A percentile compares a stretch with the other conserved stretches of the same genome.
Evolutionary conservation across 2,797 vertebrate genomes (phyloP).

Genomic region (Odontamblyopus lacepedii): DNA sequence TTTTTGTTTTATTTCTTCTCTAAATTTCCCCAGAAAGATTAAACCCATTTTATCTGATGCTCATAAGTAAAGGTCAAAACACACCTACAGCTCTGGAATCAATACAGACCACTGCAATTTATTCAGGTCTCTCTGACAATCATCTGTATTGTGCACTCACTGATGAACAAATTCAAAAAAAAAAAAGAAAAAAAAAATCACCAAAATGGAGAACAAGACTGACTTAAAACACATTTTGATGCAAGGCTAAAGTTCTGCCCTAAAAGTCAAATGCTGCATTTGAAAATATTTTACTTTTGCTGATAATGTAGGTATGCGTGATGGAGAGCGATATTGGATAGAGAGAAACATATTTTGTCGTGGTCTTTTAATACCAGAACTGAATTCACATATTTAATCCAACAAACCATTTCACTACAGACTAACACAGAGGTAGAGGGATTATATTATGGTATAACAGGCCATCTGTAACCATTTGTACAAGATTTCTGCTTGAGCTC

Average conservation of each 20-base stretch:
- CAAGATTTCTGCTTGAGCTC: conserved; percentile 27
- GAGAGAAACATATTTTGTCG: neutral
- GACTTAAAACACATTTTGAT: neutral
- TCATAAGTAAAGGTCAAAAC: conserved; percentile 68
- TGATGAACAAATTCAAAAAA: too few relatives aligned
- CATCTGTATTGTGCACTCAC: too few relatives aligned
- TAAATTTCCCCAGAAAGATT: conserved; percentile 50
- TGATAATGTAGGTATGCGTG: neutral
- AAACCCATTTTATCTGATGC: conserved; percentile 64
- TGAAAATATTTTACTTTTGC: neutral
- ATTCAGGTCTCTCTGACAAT: neutral
- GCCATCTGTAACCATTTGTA: conserved; percentile 44
- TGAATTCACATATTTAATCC: conserved; percentile 1
- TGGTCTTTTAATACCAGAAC: neutral
- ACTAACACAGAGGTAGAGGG: conserved; percentile 29
- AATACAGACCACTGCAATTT: conserved; percentile 3
- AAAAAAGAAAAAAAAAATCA: too few relatives aligned
- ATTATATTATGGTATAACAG: conserved; percentile 28
- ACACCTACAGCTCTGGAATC: conserved; percentile 27
- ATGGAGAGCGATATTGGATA: neutral
- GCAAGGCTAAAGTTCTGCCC: neutral
- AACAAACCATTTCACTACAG: conserved; percentile 10
- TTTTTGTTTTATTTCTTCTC: conserved; percentile 43
- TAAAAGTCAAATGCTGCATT: neutral
- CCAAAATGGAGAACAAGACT: too few relatives aligned